Conservation (phyloP, 2,888 invertebrate species). For the Lagria hirta region DNA sequence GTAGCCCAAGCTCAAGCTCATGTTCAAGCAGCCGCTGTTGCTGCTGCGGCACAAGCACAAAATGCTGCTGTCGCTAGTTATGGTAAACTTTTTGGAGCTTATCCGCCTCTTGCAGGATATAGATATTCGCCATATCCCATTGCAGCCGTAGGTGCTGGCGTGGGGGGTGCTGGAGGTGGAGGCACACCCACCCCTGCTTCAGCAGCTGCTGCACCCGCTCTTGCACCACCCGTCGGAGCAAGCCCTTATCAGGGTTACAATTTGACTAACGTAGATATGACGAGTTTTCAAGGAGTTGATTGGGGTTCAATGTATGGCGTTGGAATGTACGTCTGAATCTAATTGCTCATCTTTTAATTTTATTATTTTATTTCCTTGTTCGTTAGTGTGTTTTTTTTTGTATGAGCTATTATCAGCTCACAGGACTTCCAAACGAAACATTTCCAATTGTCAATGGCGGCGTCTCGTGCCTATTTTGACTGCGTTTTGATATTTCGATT, state of each 20-base stretch:
- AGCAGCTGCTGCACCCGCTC: conserved; percentile 61
- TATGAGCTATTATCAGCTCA: conserved; percentile 12
- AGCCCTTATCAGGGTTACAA: conserved; percentile 77
- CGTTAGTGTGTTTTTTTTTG: conserved; percentile 18
- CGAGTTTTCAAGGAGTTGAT: conserved; percentile 88
- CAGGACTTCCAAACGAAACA: conserved; percentile 39
- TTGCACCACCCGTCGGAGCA: conserved; percentile 66
- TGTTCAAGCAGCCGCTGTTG: conserved; percentile 54
- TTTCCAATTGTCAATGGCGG: conserved; percentile 50
- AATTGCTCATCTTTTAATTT: conserved; percentile 35
- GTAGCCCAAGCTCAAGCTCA: conserved; percentile 56
- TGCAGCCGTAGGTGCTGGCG: conserved; percentile 50
- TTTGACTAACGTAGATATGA: conserved; percentile 88
- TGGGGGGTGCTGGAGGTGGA: conserved; percentile 57
- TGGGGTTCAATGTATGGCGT: conserved; percentile 91
- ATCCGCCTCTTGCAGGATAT: conserved; percentile 61
- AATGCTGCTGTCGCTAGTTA: conserved; percentile 65
- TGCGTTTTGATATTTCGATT: conserved; percentile 41
- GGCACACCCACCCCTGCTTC: conserved; percentile 54
- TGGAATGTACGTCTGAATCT: conserved; percentile 83
- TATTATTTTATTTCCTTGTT: conserved; percentile 22
- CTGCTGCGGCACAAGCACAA: conserved; percentile 63
- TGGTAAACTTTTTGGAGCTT: conserved; percentile 66
- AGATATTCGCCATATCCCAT: conserved; percentile 68
- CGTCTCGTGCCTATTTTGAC: conserved; percentile 47